These are phyloP conservation scores for Tinamus major DNA, from an alignment of 2,797 vertebrate species.

Conservation along the genomic window DNA sequence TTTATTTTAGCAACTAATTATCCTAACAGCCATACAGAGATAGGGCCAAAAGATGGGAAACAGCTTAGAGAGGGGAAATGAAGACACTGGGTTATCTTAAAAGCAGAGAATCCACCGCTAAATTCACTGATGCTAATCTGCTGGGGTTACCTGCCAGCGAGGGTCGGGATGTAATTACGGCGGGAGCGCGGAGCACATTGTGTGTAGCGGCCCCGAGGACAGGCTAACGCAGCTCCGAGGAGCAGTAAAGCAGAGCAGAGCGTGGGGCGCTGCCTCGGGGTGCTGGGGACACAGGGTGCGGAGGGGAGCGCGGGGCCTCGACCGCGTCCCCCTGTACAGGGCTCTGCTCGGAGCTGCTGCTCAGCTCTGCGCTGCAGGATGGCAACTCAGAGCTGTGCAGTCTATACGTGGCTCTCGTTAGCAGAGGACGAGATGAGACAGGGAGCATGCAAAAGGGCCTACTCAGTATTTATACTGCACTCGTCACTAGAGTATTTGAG, in stretches of 20 bases:
- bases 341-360: neutral
- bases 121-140: conserved; percentile 65
- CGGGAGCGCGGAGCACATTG: conserved; percentile 1
- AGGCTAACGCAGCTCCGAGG: conserved; percentile 16
- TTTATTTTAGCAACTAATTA: conserved; percentile 67
- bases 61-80: conserved; percentile 61
- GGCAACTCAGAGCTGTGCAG: neutral
- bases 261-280: neutral
- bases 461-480: neutral
- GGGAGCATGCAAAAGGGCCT: neutral
- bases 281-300: neutral
- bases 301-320: too few species aligned
- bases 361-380: neutral
- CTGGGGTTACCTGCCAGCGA: conserved; percentile 61
- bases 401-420: neutral
- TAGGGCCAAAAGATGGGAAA: conserved; percentile 60
- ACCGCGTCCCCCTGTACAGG: neutral
- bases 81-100: conserved; percentile 55
- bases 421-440: neutral
- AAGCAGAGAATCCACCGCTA: conserved; percentile 42
- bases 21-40: conserved; percentile 57
- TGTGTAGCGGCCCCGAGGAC: neutral
- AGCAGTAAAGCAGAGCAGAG: neutral
- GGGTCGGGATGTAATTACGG: conserved; percentile 63
- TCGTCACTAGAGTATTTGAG: neutral